Evolutionary conservation across 2,797 vertebrate genomes (phyloP).

Genomic region (Meriones psammophilus): DNA sequence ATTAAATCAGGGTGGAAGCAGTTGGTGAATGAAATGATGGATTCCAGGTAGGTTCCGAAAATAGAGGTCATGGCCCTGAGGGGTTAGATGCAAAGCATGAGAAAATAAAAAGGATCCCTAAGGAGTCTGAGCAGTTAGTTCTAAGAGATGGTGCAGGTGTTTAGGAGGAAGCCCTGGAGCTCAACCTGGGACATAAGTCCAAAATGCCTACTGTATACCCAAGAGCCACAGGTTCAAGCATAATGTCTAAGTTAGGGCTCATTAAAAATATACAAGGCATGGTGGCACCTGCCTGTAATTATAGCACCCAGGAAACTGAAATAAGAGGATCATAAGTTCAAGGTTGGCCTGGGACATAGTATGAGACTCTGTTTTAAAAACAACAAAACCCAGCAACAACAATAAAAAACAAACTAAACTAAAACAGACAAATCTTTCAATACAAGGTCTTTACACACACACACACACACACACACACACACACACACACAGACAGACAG

Average conservation of each 20-base stretch:
- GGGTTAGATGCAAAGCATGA: background rate
- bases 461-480: too few species aligned
- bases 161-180: background rate
- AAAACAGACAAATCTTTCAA: background rate
- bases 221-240: background rate
- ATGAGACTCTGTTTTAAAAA: background rate
- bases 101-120: background rate
- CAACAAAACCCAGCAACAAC: background rate
- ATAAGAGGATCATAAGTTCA: background rate
- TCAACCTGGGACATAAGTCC: background rate
- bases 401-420: background rate
- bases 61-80: background rate
- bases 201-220: background rate
- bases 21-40: background rate
- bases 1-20: background rate
- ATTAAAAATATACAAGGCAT: background rate
- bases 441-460: conserved; percentile 67
- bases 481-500: background rate
- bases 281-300: background rate
- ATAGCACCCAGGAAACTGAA: background rate
- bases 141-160: background rate
- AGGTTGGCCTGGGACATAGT: background rate
- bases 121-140: background rate
- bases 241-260: background rate
- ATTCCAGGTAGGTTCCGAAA: background rate